phyloP scores from a whole-genome alignment of 2,113 vertebrate genomes.

The Elgaria multicarinata region DNA sequence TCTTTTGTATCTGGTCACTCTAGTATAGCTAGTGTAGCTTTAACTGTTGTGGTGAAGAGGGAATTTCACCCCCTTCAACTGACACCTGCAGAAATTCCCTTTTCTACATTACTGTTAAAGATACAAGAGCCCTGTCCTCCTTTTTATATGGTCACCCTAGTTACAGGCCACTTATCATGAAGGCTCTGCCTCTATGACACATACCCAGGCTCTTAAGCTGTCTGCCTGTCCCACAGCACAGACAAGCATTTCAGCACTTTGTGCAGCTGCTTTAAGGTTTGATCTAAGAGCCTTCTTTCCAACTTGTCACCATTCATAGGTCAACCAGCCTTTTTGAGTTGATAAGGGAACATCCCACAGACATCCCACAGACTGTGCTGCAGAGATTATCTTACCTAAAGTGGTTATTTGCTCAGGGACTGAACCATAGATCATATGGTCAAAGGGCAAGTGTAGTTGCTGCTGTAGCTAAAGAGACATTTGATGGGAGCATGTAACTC shows the following conservation, averaged over 20 bases:
- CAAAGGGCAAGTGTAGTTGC: conserved; percentile 1
- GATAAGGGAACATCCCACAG: conserved; percentile 61
- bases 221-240: not conserved
- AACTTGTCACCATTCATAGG: conserved; percentile 46
- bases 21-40: too few species aligned
- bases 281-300: conserved; percentile 57
- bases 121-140: too few species aligned
- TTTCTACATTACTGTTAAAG: too few species aligned
- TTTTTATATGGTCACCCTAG: too few species aligned
- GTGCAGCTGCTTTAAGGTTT: conserved; percentile 44
- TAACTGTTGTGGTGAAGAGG: too few species aligned
- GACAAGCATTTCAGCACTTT: not conserved
- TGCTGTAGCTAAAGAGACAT: not conserved
- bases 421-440: conserved; percentile 30
- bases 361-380: conserved; percentile 56
- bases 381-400: conserved; percentile 61
- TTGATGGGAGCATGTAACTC: not conserved
- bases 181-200: not conserved
- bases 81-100: too few species aligned
- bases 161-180: too few species aligned
- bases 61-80: too few species aligned
- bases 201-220: not conserved
- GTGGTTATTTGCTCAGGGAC: conserved; percentile 51
- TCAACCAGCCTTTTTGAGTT: conserved; percentile 54
- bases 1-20: too few species aligned